Base-by-base conservation (phyloP, 2,113 vertebrate species). In the Microtus oregoni region DNA sequence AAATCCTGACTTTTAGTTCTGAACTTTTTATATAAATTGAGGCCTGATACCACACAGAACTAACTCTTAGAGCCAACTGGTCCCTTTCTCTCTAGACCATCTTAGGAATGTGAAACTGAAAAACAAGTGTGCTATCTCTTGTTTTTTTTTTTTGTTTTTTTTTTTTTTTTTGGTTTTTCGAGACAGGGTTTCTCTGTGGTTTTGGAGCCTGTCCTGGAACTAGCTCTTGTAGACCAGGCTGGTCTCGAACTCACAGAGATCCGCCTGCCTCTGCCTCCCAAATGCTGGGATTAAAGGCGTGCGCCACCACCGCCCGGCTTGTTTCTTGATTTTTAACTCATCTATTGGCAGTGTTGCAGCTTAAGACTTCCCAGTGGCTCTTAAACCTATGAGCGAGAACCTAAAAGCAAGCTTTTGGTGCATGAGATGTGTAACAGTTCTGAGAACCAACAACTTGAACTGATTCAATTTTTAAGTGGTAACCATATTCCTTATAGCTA, bases 1-100 rank as follows among this genome's bases (percentile, higher is more conserved):
- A 76, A 86, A 89, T 90, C 68, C 77, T 95, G 79, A 7, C 83
- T 95, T 95, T 97, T 65, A 58, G 88, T 91, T 96, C 86, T 76
- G 81, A 90, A 65, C 55, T 32, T 94, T 93, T 96, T 78, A 15
- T 96, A 67, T 52, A 89, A 65, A 67, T 52, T 6, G 47, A 90
- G 67, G 41, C 72, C 52, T 88, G 17, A 5, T 83, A 58, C 55
- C 58, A 58, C 26, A 20, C 63, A 75, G 89, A 94, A 88, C 32
- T 50, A 85, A 95, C 89, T 90, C 58, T 67, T 86, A 65, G 61
- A 81, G 22, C 76, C n/a, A 52, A 32, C 58, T 61, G 83, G 47
- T 78, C 78, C 61, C 28, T 88, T 86, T 88, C 52, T 90, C 47
- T 89, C 77, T 58, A 86, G 81, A 30, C 77, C 92, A 44, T 95